These are phyloP conservation scores for zebrafish (Danio rerio) DNA, from an alignment of 2,113 vertebrate species.

Conservation along the genomic window GRCz12tu NC_133181.1:35530501-35531000, in stretches of 20 bases:
- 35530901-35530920: conserved; percentile 10
- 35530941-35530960: neutral
- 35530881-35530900: neutral
- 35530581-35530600: no score
- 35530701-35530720: neutral
- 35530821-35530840: conserved; percentile 41
- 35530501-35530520: no score
- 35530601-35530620: no score
- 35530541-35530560: no score
- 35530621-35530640: no score
- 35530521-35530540: no score
- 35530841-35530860: conserved; percentile 40
- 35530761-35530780: conserved; percentile 15
- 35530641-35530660: no score
- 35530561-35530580: no score
- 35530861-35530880: conserved; percentile 38
- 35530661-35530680: no score
- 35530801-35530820: conserved; percentile 50
- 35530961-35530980: neutral
- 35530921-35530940: neutral
- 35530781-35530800: conserved; percentile 49
- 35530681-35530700: no score
- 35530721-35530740: conserved; percentile 23
- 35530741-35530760: conserved; percentile 19
- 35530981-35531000: conserved; percentile 10